Evolutionary conservation across 2,888 invertebrate genomes (phyloP).

Genomic region (Ormia ochracea): DNA sequence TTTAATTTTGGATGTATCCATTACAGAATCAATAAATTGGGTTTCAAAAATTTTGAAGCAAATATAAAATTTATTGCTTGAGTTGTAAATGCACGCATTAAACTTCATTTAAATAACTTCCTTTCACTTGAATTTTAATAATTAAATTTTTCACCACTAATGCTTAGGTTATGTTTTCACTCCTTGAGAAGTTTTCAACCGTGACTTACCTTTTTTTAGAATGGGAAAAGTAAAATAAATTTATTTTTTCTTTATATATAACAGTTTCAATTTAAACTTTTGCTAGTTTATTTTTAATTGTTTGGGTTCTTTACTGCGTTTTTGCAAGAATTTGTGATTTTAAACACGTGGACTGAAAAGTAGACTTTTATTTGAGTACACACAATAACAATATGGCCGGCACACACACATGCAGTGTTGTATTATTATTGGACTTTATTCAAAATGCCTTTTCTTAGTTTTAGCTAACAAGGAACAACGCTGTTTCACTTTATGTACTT

Average conservation of each 20-base stretch:
- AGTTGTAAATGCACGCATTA: background rate
- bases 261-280: slow-evolving; percentile 58
- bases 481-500: too few relatives aligned
- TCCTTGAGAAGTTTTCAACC: slow-evolving; percentile 11
- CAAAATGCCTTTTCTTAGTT: too few relatives aligned
- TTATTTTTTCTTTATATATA: slow-evolving; percentile 54
- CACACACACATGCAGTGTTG: slow-evolving; percentile 46
- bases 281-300: slow-evolving; percentile 61
- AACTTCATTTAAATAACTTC: background rate
- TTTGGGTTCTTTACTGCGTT: slow-evolving; percentile 59
- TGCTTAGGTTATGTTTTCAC: slow-evolving; percentile 65
- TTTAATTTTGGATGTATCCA: background rate
- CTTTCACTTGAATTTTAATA: slow-evolving; percentile 25
- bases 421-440: too few relatives aligned
- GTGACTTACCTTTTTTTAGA: slow-evolving; percentile 61
- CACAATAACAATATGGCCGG: slow-evolving; percentile 71
- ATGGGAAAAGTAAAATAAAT: slow-evolving; percentile 65
- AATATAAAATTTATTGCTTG: too few relatives aligned
- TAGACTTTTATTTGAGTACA: slow-evolving; percentile 63
- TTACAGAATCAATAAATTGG: slow-evolving; percentile 33
- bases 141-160: background rate
- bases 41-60: too few relatives aligned
- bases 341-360: slow-evolving; percentile 74
- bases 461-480: too few relatives aligned
- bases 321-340: slow-evolving; percentile 63